Base-by-base conservation (phyloP, 1,140 invertebrate species). In the Trichonephila clavipes region DNA sequence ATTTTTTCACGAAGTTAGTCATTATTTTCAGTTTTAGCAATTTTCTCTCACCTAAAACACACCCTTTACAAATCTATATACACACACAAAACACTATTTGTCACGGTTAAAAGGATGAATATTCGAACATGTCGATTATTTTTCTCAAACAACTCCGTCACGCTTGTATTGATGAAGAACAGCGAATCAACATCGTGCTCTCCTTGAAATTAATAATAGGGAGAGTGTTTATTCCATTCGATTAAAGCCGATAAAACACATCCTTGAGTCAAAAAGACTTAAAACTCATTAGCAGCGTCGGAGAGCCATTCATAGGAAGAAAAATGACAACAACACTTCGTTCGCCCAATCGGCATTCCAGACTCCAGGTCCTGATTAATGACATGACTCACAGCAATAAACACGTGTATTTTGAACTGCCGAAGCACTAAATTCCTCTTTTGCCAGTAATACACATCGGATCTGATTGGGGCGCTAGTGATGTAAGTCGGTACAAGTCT, bases 291-390 rank as follows among this genome's bases (percentile, higher is more conserved):
- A 91, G 51, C 28, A 19, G 18, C 34, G 87, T 88, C 61, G 88
- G 77, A 72, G 51, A 51, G 58, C 61, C 66, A 81, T 90, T 61
- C 66, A 77, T 28, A 24, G 69, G 72, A 77, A 83, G 89, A 91
- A 91, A 91, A 91, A 91, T 91, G 77, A 83, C 89, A 58, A 61
- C 51, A 19, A 19, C n/a, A 21, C 64, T 66, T 66, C 64, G 64
- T 19, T 66, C 64, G 59, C 24, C 21, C 51, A 59, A 81, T 58
- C 40, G 88, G 69, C 66, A 83, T 83, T 83, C 81, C 81, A 21
- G 40, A 59, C 66, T 90, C 34, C 58, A 40, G 21, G 40, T 28
- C 88, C 89, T 91, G 89, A 91, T 91, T 91, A 83, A 91, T 91
- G 81, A 83, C 61, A 34, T 16, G 40, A 81, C 81, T 58, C 81